Conservation (phyloP, 1,140 invertebrate genomes). For the Cylas formicarius region DNA sequence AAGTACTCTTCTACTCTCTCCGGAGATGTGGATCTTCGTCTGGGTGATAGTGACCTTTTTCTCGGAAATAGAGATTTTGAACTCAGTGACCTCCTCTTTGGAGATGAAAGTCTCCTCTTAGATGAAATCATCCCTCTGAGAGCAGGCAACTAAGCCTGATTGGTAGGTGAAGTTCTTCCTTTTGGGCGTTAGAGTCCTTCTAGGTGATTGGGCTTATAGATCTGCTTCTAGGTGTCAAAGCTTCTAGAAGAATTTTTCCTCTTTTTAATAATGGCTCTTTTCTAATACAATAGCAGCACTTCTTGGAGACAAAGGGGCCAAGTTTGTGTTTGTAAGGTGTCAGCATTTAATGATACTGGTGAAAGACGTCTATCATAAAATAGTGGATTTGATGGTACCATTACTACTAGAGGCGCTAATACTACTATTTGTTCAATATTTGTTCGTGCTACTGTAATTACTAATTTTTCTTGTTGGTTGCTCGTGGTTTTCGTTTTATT, state of each 20-base stretch:
- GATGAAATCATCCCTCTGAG: conserved; percentile 3
- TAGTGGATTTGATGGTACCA: conserved; percentile 10
- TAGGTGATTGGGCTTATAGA: conserved; percentile 15
- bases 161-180: conserved; percentile 11
- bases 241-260: conserved; percentile 34
- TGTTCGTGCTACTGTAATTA: no score
- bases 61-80: conserved; percentile 17
- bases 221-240: conserved; percentile 25
- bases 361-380: conserved; percentile 31
- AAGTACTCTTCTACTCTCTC: conserved; percentile 16
- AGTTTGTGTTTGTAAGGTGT: conserved; percentile 31
- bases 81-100: conserved; percentile 11
- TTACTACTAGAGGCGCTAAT: conserved; percentile 9
- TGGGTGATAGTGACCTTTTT: conserved; percentile 10
- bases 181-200: conserved; percentile 17
- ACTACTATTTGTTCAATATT: no score
- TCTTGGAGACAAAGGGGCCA: conserved; percentile 40
- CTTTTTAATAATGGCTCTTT: conserved; percentile 39
- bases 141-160: conserved; percentile 2
- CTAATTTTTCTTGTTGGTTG: no score
- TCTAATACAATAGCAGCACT: conserved; percentile 41
- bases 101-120: conserved; percentile 22
- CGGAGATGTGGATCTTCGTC: conserved; percentile 17
- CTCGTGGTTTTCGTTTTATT: no score
- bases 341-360: conserved; percentile 33